Conservation (phyloP, 2,888 invertebrate genomes). For the Balanococcus diminutus region DNA sequence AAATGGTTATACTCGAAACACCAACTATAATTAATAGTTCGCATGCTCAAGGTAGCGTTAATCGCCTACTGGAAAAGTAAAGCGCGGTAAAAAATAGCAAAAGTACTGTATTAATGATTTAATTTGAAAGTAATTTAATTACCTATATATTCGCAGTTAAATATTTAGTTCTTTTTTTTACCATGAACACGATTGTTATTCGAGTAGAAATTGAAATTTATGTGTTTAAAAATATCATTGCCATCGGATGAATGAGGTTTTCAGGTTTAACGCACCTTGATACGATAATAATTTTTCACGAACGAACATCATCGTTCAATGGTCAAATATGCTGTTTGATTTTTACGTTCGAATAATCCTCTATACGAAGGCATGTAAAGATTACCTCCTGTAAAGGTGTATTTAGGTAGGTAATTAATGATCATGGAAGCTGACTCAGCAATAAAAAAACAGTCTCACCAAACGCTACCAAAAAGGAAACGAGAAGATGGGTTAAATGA, state of each 20-base stretch:
- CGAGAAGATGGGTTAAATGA: not conserved
- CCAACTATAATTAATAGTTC: constrained; percentile 25
- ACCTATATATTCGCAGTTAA: not conserved
- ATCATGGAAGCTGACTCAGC: not conserved
- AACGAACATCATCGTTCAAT: too few species aligned
- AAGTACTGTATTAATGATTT: not conserved
- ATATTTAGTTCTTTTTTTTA: not conserved
- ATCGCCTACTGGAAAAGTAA: not conserved
- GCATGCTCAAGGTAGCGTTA: constrained; percentile 22
- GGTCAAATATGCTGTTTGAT: too few species aligned
- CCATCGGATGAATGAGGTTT: not conserved
- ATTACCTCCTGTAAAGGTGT: not conserved
- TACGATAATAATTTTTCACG: not conserved
- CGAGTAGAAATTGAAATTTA: not conserved
- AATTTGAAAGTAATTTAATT: constrained; percentile 35
- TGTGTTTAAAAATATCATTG: not conserved
- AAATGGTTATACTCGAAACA: not conserved
- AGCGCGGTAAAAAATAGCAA: not conserved
- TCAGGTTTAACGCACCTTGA: not conserved
- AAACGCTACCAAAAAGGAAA: not conserved
- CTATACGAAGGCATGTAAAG: not conserved
- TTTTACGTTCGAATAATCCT: not conserved
- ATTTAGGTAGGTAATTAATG: not conserved
- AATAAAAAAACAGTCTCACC: too few species aligned
- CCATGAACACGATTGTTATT: not conserved